phyloP scores from a whole-genome alignment of 2,113 vertebrate genomes.

The Megalops atlanticus region DNA sequence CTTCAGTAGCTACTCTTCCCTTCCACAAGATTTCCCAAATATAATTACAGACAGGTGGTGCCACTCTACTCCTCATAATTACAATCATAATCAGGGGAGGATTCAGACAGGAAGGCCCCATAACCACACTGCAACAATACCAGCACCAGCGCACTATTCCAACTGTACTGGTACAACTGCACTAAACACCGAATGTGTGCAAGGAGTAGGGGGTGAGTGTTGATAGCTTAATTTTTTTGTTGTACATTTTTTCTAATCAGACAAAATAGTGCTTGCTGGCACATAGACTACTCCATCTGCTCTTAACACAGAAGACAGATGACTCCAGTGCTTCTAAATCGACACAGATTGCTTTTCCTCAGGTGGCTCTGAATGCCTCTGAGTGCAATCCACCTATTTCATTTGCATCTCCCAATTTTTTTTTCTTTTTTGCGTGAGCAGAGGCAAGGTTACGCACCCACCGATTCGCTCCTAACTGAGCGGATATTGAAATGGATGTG shows the following conservation, averaged over 20 bases:
- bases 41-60: slow-evolving; percentile 11
- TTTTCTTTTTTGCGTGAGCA: slow-evolving; percentile 34
- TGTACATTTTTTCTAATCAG: slow-evolving; percentile 6
- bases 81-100: slow-evolving; percentile 1
- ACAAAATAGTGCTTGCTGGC: slow-evolving; percentile 35
- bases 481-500: slow-evolving; percentile 13
- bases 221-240: slow-evolving; percentile 10
- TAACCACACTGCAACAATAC: not conserved
- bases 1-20: not conserved
- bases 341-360: slow-evolving; percentile 62
- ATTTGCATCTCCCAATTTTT: slow-evolving; percentile 58
- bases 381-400: slow-evolving; percentile 35
- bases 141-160: not conserved
- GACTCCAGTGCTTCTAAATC: slow-evolving; percentile 57
- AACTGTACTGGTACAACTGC: not conserved
- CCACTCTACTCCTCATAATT: slow-evolving; percentile 1
- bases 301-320: slow-evolving; percentile 49
- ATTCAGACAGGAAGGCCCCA: not conserved
- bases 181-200: not conserved
- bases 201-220: not conserved
- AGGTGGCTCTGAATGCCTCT: slow-evolving; percentile 55
- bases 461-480: slow-evolving; percentile 45
- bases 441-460: slow-evolving; percentile 50
- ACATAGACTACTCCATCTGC: slow-evolving; percentile 50
- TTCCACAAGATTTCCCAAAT: slow-evolving; percentile 9